Conservation (phyloP, 2,113 vertebrate species). For the Heterocephalus glaber region DNA sequence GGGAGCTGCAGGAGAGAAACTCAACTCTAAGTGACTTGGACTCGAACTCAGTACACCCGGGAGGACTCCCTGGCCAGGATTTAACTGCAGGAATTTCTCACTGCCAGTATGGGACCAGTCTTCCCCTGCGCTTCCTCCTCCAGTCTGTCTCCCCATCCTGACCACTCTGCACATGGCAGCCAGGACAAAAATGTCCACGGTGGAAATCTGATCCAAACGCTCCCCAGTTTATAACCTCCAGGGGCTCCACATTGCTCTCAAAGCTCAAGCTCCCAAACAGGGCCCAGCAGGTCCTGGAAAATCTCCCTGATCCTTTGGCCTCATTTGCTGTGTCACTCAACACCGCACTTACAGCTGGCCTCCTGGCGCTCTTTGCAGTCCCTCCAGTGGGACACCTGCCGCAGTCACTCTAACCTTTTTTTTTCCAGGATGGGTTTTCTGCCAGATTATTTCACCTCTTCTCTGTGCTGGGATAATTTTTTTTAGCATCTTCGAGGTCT, state of each 20-base stretch:
- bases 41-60: background rate
- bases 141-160: background rate
- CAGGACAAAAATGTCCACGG: constrained; percentile 8
- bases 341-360: background rate
- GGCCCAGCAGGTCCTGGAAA: background rate
- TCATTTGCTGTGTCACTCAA: background rate
- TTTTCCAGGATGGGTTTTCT: background rate
- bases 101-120: background rate
- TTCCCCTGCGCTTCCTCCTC: background rate
- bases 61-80: background rate
- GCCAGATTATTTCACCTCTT: constrained; percentile 7
- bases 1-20: background rate
- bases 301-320: background rate
- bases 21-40: background rate
- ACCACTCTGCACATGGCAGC: background rate
- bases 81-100: background rate
- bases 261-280: background rate
- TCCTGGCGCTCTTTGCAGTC: background rate
- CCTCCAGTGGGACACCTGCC: background rate
- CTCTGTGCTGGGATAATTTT: constrained; percentile 1
- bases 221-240: background rate
- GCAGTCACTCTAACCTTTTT: background rate
- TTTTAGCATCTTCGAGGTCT: background rate
- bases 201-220: background rate
- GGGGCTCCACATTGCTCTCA: background rate